These are phyloP conservation scores for Sylvilagus floridanus DNA, from an alignment of 2,797 vertebrate species.

Conservation along the genomic window DNA sequence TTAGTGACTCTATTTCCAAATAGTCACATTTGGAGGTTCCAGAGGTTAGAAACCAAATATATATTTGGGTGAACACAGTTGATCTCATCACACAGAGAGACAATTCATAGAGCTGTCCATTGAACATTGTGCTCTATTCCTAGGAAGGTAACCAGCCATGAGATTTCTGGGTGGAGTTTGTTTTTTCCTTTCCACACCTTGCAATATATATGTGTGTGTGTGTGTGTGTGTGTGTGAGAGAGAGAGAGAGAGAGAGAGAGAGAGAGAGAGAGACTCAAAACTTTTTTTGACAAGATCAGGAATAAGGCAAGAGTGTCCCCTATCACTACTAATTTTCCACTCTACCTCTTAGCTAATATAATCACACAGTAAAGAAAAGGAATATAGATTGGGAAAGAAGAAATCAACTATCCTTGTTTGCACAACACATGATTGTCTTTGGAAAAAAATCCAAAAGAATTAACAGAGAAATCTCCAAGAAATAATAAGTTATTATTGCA, in stretches of 20 bases:
- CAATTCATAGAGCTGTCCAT: slow-evolving; percentile 66
- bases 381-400: not conserved
- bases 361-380: not conserved
- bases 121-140: slow-evolving; percentile 73
- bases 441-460: not conserved
- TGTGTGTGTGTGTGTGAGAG: not conserved
- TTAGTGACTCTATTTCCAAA: not conserved
- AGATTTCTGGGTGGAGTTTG: slow-evolving; percentile 55
- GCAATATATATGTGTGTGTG: not conserved
- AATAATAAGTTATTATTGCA: not conserved
- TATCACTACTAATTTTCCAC: not conserved
- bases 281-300: not conserved
- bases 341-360: not conserved
- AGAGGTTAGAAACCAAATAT: not conserved
- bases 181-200: not conserved
- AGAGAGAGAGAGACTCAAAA: not conserved
- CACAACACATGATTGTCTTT: not conserved
- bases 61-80: not conserved
- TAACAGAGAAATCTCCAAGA: not conserved
- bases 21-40: not conserved
- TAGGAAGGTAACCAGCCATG: slow-evolving; percentile 50
- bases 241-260: not conserved
- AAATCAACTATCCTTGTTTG: not conserved
- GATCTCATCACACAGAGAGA: slow-evolving; percentile 6
- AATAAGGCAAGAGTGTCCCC: not conserved